These are phyloP conservation scores for Tetramorium parvispinum DNA, from an alignment of 1,140 invertebrate genomes.

Conservation along the genomic window DNA sequence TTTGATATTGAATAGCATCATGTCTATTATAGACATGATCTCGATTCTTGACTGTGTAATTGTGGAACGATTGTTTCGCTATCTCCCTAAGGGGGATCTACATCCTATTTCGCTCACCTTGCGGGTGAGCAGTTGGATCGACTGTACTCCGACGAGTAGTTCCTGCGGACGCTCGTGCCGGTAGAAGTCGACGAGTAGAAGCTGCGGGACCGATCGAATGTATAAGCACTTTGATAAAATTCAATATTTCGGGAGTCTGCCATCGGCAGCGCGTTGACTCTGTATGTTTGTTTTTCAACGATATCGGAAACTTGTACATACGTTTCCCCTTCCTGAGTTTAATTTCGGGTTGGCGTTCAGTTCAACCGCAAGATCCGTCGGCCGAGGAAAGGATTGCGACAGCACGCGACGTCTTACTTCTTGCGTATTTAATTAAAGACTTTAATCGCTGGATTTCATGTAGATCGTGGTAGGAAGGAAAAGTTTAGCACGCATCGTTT, in stretches of 20 bases:
- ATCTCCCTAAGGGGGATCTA: not conserved
- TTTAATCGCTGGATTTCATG: constrained; percentile 7
- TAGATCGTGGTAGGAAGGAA: not conserved
- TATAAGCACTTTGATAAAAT: constrained; percentile 52
- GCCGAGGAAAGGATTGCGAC: not conserved
- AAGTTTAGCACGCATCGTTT: constrained; percentile 2
- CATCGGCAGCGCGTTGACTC: constrained; percentile 49
- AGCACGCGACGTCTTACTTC: not conserved
- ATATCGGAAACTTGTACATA: not conserved
- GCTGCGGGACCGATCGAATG: constrained; percentile 69
- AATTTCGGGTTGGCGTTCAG: not conserved
- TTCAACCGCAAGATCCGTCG: not conserved
- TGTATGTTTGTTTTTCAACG: not conserved
- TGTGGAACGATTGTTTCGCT: not conserved
- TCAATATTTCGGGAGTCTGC: not conserved
- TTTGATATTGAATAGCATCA: not conserved
- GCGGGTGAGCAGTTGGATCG: constrained; percentile 74
- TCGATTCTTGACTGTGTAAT: not conserved
- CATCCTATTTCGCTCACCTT: constrained; percentile 72
- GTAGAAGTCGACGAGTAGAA: constrained; percentile 69
- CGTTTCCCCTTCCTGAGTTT: not conserved
- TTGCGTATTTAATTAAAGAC: not conserved
- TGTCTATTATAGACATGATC: not conserved
- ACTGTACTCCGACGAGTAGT: constrained; percentile 71
- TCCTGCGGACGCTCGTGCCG: constrained; percentile 67